Evolutionary conservation across 2,797 vertebrate genomes (phyloP).

Genomic region (Ambastaia sidthimunki): DNA sequence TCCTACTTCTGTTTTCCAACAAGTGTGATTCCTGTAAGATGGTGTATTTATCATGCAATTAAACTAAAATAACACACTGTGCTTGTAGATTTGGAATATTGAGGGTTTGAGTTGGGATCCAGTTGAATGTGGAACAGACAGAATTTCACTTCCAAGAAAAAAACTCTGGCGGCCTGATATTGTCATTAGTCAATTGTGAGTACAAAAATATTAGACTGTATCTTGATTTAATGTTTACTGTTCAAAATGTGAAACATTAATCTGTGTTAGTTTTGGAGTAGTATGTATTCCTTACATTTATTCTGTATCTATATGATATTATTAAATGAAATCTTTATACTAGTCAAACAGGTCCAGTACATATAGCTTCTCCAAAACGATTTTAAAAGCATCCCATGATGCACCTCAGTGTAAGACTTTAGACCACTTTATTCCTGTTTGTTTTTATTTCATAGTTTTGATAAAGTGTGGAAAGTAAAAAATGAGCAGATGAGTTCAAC

Average conservation of each 20-base stretch:
- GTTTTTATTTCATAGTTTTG: neutral
- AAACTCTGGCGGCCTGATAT: constrained; percentile 68
- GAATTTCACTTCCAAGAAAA: constrained; percentile 61
- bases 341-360: too few relatives aligned
- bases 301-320: too few relatives aligned
- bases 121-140: constrained; percentile 56
- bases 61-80: neutral
- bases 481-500: neutral
- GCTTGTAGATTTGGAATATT: constrained; percentile 60
- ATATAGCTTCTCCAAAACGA: neutral
- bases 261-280: too few relatives aligned
- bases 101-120: constrained; percentile 66
- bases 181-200: constrained; percentile 67
- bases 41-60: neutral
- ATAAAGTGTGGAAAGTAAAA: too few relatives aligned
- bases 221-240: neutral
- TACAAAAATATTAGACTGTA: constrained; percentile 10
- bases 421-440: too few relatives aligned
- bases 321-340: too few relatives aligned
- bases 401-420: too few relatives aligned
- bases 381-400: too few relatives aligned
- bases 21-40: neutral
- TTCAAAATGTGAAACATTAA: too few relatives aligned
- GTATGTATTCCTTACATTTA: too few relatives aligned
- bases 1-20: neutral